These are phyloP conservation scores for Rotaria magnacalcarata DNA, from an alignment of 2,888 invertebrate genomes.

Conservation along the genomic window DNA sequence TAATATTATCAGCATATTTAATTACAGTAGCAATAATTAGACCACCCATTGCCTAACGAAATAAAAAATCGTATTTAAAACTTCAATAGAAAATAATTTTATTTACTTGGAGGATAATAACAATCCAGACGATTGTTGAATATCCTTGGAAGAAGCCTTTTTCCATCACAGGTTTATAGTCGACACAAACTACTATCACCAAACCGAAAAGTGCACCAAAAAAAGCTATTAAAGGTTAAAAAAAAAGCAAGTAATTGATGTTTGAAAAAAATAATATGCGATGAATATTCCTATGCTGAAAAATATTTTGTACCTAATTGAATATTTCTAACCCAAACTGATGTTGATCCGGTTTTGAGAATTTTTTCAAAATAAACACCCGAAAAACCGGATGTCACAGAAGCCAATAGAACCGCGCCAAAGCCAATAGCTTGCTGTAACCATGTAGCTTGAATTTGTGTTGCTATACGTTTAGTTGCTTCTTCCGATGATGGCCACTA, in stretches of 20 bases:
- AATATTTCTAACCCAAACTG: conserved; percentile 62
- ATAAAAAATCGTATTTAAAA: conserved; percentile 36
- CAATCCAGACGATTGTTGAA: conserved; percentile 59
- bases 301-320: conserved; percentile 58
- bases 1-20: conserved; percentile 64
- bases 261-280: too few relatives aligned
- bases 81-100: neutral
- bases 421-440: conserved; percentile 56
- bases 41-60: conserved; percentile 61
- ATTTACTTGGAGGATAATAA: conserved; percentile 60
- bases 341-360: conserved; percentile 60
- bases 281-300: too few relatives aligned
- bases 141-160: conserved; percentile 63
- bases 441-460: neutral
- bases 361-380: conserved; percentile 64
- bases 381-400: conserved; percentile 62
- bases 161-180: conserved; percentile 56
- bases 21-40: conserved; percentile 63
- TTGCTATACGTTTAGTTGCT: neutral
- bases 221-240: conserved; percentile 15
- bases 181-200: conserved; percentile 58
- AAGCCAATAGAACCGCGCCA: conserved; percentile 60
- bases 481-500: conserved; percentile 39
- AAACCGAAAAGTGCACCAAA: conserved; percentile 60
- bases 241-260: neutral